Conservation (phyloP, 2,797 vertebrate genomes). For the Peromyscus attwateri region DNA sequence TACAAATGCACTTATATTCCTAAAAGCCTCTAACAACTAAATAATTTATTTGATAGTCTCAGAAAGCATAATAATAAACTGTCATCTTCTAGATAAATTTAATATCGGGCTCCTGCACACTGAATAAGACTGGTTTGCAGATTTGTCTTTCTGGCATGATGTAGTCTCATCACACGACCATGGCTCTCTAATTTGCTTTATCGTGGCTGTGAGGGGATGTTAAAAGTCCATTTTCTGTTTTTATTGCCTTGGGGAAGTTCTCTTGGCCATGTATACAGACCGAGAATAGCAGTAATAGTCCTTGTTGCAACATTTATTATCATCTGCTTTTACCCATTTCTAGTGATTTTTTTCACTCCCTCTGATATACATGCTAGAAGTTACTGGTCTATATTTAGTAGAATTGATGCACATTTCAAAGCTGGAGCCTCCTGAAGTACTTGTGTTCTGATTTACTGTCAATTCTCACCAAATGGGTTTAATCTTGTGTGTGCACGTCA, state of each 20-base stretch:
- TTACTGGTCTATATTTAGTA: neutral
- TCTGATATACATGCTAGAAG: neutral
- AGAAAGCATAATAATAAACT: slow-evolving; percentile 58
- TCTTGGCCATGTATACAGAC: neutral
- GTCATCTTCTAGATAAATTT: slow-evolving; percentile 64
- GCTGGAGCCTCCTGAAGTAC: neutral
- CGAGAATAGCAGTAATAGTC: slow-evolving; percentile 23
- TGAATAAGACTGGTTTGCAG: slow-evolving; percentile 52
- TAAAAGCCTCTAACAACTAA: slow-evolving; percentile 61
- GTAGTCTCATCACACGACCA: slow-evolving; percentile 11
- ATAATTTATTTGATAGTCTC: slow-evolving; percentile 70
- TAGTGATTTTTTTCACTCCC: neutral
- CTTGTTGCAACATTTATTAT: slow-evolving; percentile 47
- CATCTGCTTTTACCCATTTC: slow-evolving; percentile 38
- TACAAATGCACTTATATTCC: slow-evolving; percentile 28
- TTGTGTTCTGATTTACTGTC: neutral
- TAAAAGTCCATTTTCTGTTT: slow-evolving; percentile 63
- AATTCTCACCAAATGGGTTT: neutral
- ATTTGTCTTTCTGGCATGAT: neutral
- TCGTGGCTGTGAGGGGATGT: slow-evolving; percentile 27
- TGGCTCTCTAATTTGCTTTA: slow-evolving; percentile 64
- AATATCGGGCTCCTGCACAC: neutral
- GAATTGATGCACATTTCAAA: slow-evolving; percentile 34
- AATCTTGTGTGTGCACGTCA: neutral
- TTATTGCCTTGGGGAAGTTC: neutral